Evolutionary conservation across 2,797 vertebrate species (phyloP).

Genomic region (Euphonia xanthogaster): DNA sequence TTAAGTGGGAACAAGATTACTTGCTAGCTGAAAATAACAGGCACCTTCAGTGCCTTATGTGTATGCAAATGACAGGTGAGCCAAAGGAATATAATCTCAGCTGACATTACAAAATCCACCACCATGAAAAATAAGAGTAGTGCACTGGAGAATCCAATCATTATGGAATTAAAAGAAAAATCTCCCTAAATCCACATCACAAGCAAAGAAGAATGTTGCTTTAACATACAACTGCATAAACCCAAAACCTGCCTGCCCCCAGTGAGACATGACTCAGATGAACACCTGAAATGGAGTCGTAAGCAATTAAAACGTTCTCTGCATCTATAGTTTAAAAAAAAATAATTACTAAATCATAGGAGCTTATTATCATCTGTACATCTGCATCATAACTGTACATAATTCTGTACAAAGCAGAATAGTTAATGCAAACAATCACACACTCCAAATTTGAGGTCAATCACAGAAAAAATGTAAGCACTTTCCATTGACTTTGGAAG

Average conservation of each 20-base stretch:
- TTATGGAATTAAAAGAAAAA: conserved; percentile 24
- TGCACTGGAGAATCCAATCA: not conserved
- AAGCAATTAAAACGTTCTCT: not conserved
- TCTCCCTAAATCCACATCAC: not conserved
- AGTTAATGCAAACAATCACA: not conserved
- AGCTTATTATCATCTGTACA: not conserved
- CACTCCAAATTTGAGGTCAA: not conserved
- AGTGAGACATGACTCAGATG: not conserved
- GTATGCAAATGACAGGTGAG: conserved; percentile 22
- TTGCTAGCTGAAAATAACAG: conserved; percentile 50
- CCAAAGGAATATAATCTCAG: conserved; percentile 19
- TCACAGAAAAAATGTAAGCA: not conserved
- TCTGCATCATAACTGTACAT: not conserved
- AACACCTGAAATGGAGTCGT: not conserved
- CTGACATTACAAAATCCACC: conserved; percentile 9
- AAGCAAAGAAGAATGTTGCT: not conserved
- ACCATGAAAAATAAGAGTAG: not conserved
- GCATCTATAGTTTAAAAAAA: not conserved
- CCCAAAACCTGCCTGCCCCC: not conserved
- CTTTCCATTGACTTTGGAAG: not conserved
- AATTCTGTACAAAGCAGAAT: not conserved
- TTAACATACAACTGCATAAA: not conserved
- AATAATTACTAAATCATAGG: not conserved
- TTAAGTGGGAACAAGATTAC: conserved; percentile 45
- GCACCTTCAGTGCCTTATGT: conserved; percentile 1